Base-by-base conservation (phyloP, 1,140 invertebrate genomes). In the Drosophila nigromelanica region DNA sequence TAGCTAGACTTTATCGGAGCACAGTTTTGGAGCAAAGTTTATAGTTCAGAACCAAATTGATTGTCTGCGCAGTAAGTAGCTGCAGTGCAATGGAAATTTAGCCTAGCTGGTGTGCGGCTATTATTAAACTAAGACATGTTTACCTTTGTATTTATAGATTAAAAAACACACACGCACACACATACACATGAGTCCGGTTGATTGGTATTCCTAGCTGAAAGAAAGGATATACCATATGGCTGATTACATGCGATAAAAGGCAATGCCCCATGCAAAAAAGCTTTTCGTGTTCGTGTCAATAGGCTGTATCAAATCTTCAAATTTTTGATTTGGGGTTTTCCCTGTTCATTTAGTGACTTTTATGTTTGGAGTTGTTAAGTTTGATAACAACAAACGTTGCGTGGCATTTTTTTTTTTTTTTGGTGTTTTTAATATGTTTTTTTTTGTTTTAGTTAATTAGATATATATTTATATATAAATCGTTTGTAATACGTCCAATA, bases 231-330 rank as follows among this genome's bases (percentile, higher is more conserved):
- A 18, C 21, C 21, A 54, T 24, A n/a, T 39, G 15, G 30, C 39
- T 40, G 12, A 40, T 3, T 10, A 40, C 39, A 40, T 30, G 12
- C 18, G 18, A 55, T 39, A 48, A 33, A 18, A 24, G 5, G 14
- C n/a, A 55, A 68, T 73, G 64, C 56, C 35, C 37, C 56, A 69
- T 69, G 71, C 71, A 56, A 56, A 73, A 21, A 71, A 72, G 61
- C 52, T 52, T 37, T 37, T 15, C 4, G 24, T 52, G 54, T 63
- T 24, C 14, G 15, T 39, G 35, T 39, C 15, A 47, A 43, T 27
- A 18, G 15, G 15, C 8, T 42, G 12, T 18, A 12, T 11, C 11
- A 39, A 6, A 27, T 27, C 27, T 27, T 27, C 6, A 35, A 35
- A 35, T 37, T 21, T 14, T 12, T 33, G n/a, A 18, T 11, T 39